These are phyloP conservation scores for Cyprinella venusta DNA, from an alignment of 2,797 vertebrate genomes.

Conservation along the genomic window DNA sequence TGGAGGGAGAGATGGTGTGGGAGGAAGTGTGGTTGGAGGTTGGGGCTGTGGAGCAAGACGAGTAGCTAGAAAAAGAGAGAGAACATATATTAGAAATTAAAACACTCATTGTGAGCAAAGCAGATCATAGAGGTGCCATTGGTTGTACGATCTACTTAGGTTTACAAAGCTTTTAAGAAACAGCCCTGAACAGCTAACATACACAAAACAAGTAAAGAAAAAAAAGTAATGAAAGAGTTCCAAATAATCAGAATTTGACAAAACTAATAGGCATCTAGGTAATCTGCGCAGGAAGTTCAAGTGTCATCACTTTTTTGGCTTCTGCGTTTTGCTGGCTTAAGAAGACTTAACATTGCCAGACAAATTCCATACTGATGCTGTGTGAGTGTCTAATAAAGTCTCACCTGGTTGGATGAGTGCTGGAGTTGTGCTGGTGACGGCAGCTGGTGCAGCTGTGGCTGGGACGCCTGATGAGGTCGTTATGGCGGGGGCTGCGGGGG, in stretches of 20 bases:
- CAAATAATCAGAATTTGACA: background rate
- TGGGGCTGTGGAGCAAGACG: conserved; percentile 70
- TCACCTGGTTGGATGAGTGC: conserved; percentile 88
- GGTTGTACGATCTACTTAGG: background rate
- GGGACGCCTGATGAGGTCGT: conserved; percentile 10
- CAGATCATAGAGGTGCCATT: background rate
- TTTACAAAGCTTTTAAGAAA: too few species aligned
- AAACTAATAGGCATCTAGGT: background rate
- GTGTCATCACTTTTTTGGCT: background rate
- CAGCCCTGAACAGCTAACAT: too few species aligned
- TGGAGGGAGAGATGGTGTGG: conserved; percentile 50
- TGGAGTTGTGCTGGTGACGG: conserved; percentile 68
- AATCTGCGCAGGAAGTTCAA: background rate
- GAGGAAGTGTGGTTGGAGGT: conserved; percentile 64
- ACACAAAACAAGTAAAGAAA: too few species aligned
- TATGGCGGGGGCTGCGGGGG: conserved; percentile 56
- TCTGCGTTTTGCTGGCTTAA: background rate
- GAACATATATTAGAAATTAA: background rate
- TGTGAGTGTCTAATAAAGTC: background rate
- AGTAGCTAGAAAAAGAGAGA: conserved; percentile 58
- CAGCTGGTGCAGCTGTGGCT: conserved; percentile 64
- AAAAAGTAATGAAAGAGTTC: background rate
- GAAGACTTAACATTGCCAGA: background rate
- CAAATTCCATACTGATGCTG: background rate
- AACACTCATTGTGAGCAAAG: background rate